These are phyloP conservation scores for Amazona finschi DNA, from an alignment of 2,797 vertebrate genomes.

Conservation along the genomic window DNA sequence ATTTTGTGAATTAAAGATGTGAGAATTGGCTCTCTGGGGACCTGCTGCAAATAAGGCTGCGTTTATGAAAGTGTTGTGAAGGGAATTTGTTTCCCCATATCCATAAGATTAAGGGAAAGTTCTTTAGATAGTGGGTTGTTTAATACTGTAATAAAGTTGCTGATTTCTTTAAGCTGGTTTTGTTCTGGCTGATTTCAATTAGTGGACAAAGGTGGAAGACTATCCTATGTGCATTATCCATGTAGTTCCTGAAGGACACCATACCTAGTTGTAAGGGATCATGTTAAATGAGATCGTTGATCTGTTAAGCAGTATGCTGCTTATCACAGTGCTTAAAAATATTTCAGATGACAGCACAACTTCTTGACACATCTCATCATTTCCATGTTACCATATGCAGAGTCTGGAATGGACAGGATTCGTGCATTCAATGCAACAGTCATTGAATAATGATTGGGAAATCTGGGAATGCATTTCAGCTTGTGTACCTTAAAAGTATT, in stretches of 20 bases:
- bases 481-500: not conserved
- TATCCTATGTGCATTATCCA: fast-evolving
- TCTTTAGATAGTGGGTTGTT: not conserved
- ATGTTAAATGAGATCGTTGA: not conserved
- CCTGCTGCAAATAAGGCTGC: not conserved
- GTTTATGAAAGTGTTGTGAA: not conserved
- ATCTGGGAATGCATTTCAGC: not conserved
- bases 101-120: not conserved
- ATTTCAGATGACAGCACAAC: not conserved
- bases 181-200: not conserved
- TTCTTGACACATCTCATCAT: not conserved
- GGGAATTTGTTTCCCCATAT: not conserved
- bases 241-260: not conserved
- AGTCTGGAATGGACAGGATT: not conserved
- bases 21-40: not conserved
- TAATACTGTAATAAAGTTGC: not conserved
- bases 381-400: not conserved
- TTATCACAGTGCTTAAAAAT: not conserved
- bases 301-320: not conserved
- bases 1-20: not conserved
- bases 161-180: not conserved
- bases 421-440: not conserved
- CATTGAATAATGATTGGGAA: not conserved
- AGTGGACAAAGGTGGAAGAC: not conserved
- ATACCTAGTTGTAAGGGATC: not conserved